Conservation (phyloP, 35 echinoderm and acorn worm genomes). For the Hemicentrotus pulcherrimus region DNA sequence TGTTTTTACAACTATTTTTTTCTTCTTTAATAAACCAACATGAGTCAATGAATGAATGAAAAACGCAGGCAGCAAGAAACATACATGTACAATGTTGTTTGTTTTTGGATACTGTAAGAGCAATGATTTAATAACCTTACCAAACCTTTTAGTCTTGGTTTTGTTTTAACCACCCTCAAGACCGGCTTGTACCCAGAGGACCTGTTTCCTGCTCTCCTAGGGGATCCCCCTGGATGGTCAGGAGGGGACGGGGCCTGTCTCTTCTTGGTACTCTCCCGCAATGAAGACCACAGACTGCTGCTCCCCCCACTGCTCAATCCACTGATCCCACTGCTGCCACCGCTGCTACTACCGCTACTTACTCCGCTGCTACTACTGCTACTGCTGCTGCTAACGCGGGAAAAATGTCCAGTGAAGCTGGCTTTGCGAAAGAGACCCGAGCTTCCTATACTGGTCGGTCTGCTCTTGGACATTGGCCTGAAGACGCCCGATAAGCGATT, state of each 20-base stretch:
- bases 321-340: neutral
- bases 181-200: neutral
- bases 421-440: neutral
- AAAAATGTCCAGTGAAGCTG: neutral
- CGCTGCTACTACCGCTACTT: neutral
- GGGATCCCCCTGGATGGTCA: neutral
- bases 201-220: neutral
- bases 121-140: neutral
- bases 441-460: neutral
- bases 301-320: neutral
- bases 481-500: conserved; percentile 36
- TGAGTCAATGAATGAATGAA: too few relatives aligned
- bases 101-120: too few relatives aligned
- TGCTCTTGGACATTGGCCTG: neutral
- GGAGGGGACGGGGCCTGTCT: neutral
- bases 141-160: conserved; percentile 47
- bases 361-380: neutral
- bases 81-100: too few relatives aligned
- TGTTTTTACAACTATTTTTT: too few relatives aligned
- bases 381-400: neutral
- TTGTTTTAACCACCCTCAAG: conserved; percentile 30
- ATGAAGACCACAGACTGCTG: neutral
- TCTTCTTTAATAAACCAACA: too few relatives aligned
- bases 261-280: neutral
- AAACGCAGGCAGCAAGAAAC: too few relatives aligned